Evolutionary conservation across 1,140 invertebrate genomes (phyloP).

Genomic region (Cydia splendana): DNA sequence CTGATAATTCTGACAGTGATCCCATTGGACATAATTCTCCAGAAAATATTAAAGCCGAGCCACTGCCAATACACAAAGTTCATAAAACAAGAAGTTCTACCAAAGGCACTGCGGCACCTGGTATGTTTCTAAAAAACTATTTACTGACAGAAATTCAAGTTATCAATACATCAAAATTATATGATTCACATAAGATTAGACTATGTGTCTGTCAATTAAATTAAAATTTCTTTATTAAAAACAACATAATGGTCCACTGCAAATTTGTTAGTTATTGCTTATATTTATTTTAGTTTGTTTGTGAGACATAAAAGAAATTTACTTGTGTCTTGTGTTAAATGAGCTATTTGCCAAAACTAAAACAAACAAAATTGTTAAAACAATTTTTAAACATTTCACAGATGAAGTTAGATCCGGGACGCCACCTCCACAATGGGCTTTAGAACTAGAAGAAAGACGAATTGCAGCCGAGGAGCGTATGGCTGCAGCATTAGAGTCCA

Average conservation of each 20-base stretch:
- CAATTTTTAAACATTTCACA: constrained; percentile 43
- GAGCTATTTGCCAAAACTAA: too few species aligned
- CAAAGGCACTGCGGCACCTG: background rate
- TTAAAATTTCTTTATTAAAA: too few species aligned
- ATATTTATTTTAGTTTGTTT: background rate
- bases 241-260: too few species aligned
- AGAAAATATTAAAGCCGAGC: constrained; percentile 1
- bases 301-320: background rate
- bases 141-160: background rate
- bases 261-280: too few species aligned
- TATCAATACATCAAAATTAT: background rate
- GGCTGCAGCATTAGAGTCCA: constrained; percentile 62
- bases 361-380: constrained; percentile 8
- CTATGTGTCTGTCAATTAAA: too few species aligned
- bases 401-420: constrained; percentile 41
- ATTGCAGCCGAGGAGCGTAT: constrained; percentile 66
- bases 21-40: constrained; percentile 9
- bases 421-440: constrained; percentile 68
- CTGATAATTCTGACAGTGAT: constrained; percentile 24
- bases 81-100: background rate
- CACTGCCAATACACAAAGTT: background rate
- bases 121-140: background rate
- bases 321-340: too few species aligned
- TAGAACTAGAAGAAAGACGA: constrained; percentile 67
- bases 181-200: too few species aligned